These are phyloP conservation scores for Heterohyrax brucei DNA, from an alignment of 2,797 vertebrate species.

Conservation along the genomic window DNA sequence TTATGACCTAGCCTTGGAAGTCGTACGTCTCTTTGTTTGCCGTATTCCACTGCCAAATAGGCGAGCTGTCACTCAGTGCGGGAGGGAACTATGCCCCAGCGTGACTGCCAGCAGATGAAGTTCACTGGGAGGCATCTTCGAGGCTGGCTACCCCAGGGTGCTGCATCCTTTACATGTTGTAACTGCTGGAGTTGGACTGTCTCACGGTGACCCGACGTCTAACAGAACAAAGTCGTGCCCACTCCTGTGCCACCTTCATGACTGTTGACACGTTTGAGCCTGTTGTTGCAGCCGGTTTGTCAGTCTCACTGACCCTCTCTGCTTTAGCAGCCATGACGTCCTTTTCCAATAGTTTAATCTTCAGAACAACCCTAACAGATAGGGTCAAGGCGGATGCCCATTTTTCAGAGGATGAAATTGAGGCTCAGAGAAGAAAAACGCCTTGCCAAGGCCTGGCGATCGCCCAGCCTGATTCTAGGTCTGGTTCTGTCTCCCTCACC, in stretches of 20 bases:
- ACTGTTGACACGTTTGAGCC: too few species aligned
- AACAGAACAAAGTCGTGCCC: not conserved
- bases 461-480: not conserved
- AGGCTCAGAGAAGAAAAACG: not conserved
- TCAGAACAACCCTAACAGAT: not conserved
- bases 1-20: not conserved
- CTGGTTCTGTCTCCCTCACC: not conserved
- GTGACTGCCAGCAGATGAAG: rapidly evolving
- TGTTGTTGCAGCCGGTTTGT: not conserved
- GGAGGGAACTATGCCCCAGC: rapidly evolving
- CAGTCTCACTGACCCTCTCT: not conserved
- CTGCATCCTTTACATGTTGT: not conserved
- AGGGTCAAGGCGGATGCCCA: not conserved
- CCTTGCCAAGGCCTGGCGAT: not conserved
- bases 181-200: not conserved
- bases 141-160: rapidly evolving
- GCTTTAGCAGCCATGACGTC: not conserved
- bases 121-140: rapidly evolving
- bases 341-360: not conserved
- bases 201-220: not conserved
- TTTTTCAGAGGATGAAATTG: not conserved
- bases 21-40: rapidly evolving
- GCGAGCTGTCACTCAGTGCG: rapidly evolving
- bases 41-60: rapidly evolving
- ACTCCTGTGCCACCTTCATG: not conserved